Evolutionary conservation across 2,113 vertebrate species (phyloP), one percentile per base, ranked within the genome.

Genomic region (Edolisoma coerulescens): DNA sequence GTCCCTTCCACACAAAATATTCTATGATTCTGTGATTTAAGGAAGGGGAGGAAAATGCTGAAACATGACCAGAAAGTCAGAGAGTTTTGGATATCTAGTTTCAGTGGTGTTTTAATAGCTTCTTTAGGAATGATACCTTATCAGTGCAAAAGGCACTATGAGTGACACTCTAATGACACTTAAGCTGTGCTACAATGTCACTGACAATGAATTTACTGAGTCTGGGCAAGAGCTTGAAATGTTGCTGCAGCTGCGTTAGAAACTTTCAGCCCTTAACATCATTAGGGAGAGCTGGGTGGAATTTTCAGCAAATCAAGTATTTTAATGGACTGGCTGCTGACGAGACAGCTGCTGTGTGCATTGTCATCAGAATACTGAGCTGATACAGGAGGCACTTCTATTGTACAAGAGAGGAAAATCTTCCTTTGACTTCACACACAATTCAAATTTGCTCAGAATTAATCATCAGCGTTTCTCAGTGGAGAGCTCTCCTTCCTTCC

Each of bases 251-350:
- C n/a, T 92, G 45, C 3, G 0, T 61, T 86, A 52, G 54, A 83
- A 95, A 84, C 86, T 88, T 84, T 56, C 68, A 90, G 47, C 56
- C 63, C 59, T 52, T 71, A 64, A 63, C 8, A 60, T 81, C 2
- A 3, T 63, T 74, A 70, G 79, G 76, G 52, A 87, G 56, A 76
- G 8, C 73, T 82, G 80, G 14, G 64, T 87, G 42, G 47, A 78
- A 75, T 93, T 93, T 94, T 89, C 69, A 93, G 61, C 80, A 93
- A 87, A 90, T 90, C 33, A 76, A 78, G 65, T 93, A 56, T 95
- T 93, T 78, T 90, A 90, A 92, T 68, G 28, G 57, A 33, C 74
- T 81, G 59, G n/a, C 85, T 97, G 81, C 86, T 93, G 76, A 47
- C 3, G 0, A 90, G 68, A 42, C 90, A 90, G 76, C 57, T 69